Evolutionary conservation across 2,797 vertebrate genomes (phyloP), one percentile per base, ranked within the genome.

Genomic region (Oophaga sylvatica): DNA sequence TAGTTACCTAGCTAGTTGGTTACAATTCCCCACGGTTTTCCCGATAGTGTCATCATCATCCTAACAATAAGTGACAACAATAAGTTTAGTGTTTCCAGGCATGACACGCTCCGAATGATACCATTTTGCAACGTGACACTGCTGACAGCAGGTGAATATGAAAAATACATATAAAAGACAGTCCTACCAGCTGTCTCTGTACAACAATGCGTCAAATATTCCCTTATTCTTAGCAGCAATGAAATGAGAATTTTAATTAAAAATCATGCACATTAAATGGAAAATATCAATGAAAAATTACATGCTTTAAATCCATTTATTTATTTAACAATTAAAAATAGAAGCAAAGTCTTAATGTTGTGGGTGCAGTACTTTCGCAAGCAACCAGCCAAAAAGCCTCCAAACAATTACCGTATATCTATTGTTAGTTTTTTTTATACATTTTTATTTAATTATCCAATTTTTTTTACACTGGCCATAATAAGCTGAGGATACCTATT

Each of bases 101-200:
- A 41, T 81, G 80, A 81, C 80, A 68, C 9, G n/a, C 26, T 67
- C 62, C 56, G 62, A 53, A 48, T 81, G 80, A 81, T 81, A 81
- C 80, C 80, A 81, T 81, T 81, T 67, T 81, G 81, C 67, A 71
- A 71, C 31, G 71, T 71, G 67, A 83, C 26, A 70, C 65, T 83
- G 19, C 67, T 71, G 29, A 75, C 81, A 83, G 81, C 81, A 73
- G 81, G 81, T 83, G 53, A 59, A 68, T 70, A 41, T 83, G 56
- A 73, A 83, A 71, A 73, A 73, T 83, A 70, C 53, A 73, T 53
- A 83, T 83, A 57, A 73, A 83, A 71, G 68, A 57, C 65, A 83
- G 48, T 53, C 71, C 71, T 22, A 19, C 71, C 71, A 48, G 71
- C 71, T 53, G 12, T 75, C 41, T 75, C 20, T n/a, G 20, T 71